A percentile compares a stretch with the other conserved stretches of the same genome.
Evolutionary conservation across 2,113 vertebrate species (phyloP).

Genomic region (Oncorhynchus keta): DNA sequence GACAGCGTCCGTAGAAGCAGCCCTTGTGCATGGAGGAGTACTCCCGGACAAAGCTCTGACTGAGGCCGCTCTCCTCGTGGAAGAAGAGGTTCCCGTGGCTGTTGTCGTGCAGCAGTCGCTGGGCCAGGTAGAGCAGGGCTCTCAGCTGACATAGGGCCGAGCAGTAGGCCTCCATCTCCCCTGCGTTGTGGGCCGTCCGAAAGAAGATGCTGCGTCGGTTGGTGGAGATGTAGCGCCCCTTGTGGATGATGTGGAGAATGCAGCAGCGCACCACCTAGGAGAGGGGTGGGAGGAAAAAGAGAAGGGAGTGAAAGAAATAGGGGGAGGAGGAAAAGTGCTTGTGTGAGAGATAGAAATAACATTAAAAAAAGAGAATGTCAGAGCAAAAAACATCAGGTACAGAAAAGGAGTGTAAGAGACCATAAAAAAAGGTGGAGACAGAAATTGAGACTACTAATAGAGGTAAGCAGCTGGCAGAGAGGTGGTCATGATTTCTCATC

Average conservation of each 20-base stretch:
- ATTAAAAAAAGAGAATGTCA: not conserved
- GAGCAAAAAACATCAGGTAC: no score
- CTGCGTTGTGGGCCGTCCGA: slow-evolving; percentile 80
- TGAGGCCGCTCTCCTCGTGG: slow-evolving; percentile 80
- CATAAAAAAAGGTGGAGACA: not conserved
- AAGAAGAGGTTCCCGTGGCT: slow-evolving; percentile 82
- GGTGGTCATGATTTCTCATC: slow-evolving; percentile 53
- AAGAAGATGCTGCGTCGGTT: slow-evolving; percentile 90
- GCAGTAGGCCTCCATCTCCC: slow-evolving; percentile 89
- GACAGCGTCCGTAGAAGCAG: slow-evolving; percentile 91
- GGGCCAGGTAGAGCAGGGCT: slow-evolving; percentile 84
- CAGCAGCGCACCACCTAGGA: slow-evolving; percentile 82
- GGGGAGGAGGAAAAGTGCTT: not conserved
- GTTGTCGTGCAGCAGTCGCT: slow-evolving; percentile 83
- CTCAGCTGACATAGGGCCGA: slow-evolving; percentile 85
- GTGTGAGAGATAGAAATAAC: not conserved
- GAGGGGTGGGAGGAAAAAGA: slow-evolving; percentile 16
- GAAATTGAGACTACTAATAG: not conserved
- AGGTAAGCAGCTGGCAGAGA: slow-evolving; percentile 16
- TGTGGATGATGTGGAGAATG: slow-evolving; percentile 86
- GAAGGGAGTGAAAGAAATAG: not conserved
- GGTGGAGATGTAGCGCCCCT: slow-evolving; percentile 84
- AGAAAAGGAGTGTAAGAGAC: not conserved
- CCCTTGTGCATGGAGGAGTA: slow-evolving; percentile 88
- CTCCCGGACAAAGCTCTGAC: slow-evolving; percentile 80